A percentile compares a stretch with the other conserved stretches of the same genome.
Evolutionary conservation across 2,888 invertebrate genomes (phyloP).

Genomic region (Tachina fera): DNA sequence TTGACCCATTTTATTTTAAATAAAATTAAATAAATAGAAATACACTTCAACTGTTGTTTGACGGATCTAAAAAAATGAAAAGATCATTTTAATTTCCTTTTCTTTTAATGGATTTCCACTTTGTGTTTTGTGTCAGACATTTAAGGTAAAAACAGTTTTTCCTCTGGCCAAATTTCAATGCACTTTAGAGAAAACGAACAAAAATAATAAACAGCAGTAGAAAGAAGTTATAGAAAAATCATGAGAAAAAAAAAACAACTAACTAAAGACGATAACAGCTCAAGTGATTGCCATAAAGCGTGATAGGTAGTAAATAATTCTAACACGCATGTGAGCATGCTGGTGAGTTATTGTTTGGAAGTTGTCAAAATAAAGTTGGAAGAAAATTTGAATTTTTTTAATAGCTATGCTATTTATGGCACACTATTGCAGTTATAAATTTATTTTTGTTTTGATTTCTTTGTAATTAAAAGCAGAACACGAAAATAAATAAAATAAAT

Average conservation of each 20-base stretch:
- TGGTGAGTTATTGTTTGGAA: too few species aligned
- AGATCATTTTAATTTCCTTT: conserved; percentile 64
- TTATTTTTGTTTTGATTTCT: too few species aligned
- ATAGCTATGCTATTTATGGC: too few species aligned
- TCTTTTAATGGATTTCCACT: conserved; percentile 59
- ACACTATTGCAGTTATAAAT: too few species aligned
- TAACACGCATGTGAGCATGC: too few species aligned
- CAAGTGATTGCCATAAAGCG: neutral
- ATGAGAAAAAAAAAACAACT: neutral
- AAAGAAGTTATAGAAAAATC: neutral
- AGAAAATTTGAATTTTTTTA: too few species aligned
- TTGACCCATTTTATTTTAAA: conserved; percentile 28
- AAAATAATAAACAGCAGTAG: neutral
- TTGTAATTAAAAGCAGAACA: too few species aligned
- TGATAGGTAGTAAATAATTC: neutral
- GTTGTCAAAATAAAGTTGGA: too few species aligned
- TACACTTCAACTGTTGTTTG: conserved; percentile 27
- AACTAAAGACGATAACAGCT: too few species aligned
- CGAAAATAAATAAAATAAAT: too few species aligned
- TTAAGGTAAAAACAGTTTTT: conserved; percentile 66
- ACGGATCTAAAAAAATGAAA: conserved; percentile 65
- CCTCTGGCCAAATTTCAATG: conserved; percentile 61
- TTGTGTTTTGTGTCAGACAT: conserved; percentile 48
- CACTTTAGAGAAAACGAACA: conserved; percentile 71
- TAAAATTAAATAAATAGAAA: neutral